Conservation (phyloP, 1,140 invertebrate genomes). For the Hypsibius dujardini region DNA sequence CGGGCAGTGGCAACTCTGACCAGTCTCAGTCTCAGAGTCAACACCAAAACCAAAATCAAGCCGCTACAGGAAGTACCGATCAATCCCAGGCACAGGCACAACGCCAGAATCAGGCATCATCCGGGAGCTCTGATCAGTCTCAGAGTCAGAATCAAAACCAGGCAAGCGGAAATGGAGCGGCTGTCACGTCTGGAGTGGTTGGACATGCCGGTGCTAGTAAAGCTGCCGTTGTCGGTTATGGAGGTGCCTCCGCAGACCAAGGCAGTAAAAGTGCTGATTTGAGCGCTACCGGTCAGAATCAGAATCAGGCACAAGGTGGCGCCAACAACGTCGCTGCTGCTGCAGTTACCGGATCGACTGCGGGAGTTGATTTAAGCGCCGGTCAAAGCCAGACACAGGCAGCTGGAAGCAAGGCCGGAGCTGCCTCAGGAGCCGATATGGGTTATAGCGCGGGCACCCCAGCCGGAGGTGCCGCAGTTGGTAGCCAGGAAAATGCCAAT, state of each 20-base stretch:
- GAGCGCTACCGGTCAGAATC: not conserved
- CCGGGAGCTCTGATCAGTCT: not conserved
- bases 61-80: not conserved
- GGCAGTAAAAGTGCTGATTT: not conserved
- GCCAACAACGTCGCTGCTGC: no score
- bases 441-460: no score
- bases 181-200: not conserved
- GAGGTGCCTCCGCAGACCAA: no score
- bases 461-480: not conserved
- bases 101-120: not conserved
- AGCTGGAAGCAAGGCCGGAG: no score
- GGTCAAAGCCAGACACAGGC: no score
- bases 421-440: no score
- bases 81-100: not conserved
- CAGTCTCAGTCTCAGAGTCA: conserved; percentile 1
- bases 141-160: conserved; percentile 6
- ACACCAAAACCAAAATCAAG: not conserved
- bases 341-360: no score
- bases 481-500: not conserved
- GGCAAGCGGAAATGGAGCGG: not conserved
- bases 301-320: not conserved
- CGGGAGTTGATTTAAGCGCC: no score
- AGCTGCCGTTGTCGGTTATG: no score
- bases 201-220: no score
- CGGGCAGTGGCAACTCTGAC: not conserved